These are phyloP conservation scores for Sebastolobus altivelis DNA, from an alignment of 2,797 vertebrate species.

Conservation along the genomic window DNA sequence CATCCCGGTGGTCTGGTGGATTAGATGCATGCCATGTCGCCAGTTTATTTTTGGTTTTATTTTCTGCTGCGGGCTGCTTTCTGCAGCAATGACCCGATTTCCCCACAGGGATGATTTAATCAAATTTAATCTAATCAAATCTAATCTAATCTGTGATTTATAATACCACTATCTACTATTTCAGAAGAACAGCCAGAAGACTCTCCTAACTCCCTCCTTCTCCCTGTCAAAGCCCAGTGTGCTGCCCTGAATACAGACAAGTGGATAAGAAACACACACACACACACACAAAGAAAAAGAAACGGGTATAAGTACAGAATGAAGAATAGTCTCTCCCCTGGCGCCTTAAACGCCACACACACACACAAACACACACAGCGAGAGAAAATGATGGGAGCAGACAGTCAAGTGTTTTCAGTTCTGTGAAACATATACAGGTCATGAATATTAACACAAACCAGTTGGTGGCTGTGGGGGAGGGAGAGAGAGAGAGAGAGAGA, in stretches of 20 bases:
- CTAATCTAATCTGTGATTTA: conserved; percentile 66
- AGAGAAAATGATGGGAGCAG: conserved; percentile 65
- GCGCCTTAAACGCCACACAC: conserved; percentile 33
- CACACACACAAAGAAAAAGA: conserved; percentile 8
- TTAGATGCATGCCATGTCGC: conserved; percentile 8
- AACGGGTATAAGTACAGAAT: conserved; percentile 61
- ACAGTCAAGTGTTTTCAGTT: conserved; percentile 74
- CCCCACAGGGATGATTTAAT: conserved; percentile 63
- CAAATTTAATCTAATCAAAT: conserved; percentile 68
- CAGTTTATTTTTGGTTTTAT: conserved; percentile 33
- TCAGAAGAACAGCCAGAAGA: conserved; percentile 50
- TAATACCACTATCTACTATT: conserved; percentile 47
- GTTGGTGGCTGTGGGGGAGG: conserved; percentile 53
- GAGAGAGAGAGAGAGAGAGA: background rate
- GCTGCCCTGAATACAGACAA: conserved; percentile 58
- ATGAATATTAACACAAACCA: conserved; percentile 77
- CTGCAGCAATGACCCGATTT: conserved; percentile 58
- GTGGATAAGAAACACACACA: conserved; percentile 28
- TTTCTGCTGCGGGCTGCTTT: conserved; percentile 46
- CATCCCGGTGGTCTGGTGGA: conserved; percentile 17
- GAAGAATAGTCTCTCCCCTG: conserved; percentile 47
- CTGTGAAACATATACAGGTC: conserved; percentile 70
- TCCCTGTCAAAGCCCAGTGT: conserved; percentile 52
- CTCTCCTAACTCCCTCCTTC: conserved; percentile 38
- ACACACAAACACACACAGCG: conserved; percentile 36